These are phyloP conservation scores for Drosophila mercatorum DNA, from an alignment of 2,888 invertebrate species.

Conservation along the genomic window DNA sequence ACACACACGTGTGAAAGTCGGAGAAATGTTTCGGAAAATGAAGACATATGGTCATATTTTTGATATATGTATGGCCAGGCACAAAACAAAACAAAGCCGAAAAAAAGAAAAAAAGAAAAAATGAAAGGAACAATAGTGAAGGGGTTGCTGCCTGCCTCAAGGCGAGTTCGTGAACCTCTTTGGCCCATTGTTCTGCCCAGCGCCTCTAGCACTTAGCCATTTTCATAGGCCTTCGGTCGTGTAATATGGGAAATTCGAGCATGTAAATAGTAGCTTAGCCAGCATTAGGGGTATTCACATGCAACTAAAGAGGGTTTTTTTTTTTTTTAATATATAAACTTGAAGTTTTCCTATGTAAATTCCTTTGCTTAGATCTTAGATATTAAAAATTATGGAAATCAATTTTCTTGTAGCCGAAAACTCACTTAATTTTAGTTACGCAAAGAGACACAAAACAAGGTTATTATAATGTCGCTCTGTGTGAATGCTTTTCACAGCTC, in stretches of 20 bases:
- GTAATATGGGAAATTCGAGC: constrained; percentile 18
- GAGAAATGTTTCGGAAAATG: constrained; percentile 43
- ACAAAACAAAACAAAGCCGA: neutral
- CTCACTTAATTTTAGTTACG: neutral
- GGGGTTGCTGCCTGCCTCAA: constrained; percentile 43
- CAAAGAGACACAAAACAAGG: neutral
- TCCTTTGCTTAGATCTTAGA: neutral
- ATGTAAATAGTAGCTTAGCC: constrained; percentile 12
- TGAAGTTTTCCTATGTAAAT: neutral
- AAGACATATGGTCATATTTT: constrained; percentile 60
- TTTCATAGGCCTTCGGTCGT: neutral
- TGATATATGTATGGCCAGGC: constrained; percentile 8
- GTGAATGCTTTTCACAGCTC: neutral
- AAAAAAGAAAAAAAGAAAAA: too few relatives aligned
- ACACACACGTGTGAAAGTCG: constrained; percentile 23
- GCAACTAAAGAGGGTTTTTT: neutral
- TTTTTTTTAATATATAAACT: neutral
- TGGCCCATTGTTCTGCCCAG: constrained; percentile 4
- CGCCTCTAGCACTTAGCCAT: neutral
- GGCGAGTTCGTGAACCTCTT: constrained; percentile 37
- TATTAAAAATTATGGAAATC: neutral
- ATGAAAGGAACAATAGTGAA: neutral
- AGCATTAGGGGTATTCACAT: constrained; percentile 1
- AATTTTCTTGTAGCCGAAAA: neutral
- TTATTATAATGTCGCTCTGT: neutral